These are phyloP conservation scores for Cryptomyrus ogoouensis DNA, from an alignment of 2,113 vertebrate genomes.

Conservation along the genomic window DNA sequence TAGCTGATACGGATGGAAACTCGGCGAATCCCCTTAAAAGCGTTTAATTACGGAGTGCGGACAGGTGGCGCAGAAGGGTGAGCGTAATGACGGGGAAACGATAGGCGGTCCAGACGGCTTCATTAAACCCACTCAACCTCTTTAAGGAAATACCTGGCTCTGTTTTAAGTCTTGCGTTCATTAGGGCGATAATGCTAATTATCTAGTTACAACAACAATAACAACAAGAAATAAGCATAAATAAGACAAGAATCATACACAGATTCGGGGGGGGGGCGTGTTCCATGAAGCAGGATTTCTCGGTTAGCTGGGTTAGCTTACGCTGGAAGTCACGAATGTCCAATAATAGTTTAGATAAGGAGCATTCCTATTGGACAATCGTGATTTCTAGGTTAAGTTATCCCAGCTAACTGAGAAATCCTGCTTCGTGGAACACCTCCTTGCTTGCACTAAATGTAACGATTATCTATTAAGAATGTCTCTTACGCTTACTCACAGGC, in stretches of 20 bases:
- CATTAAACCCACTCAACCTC: slow-evolving; percentile 11
- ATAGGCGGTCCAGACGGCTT: background rate
- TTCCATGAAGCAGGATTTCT: background rate
- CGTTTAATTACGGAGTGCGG: slow-evolving; percentile 8
- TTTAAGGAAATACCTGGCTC: background rate
- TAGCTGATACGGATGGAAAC: background rate
- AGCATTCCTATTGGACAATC: background rate
- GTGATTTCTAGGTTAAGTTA: background rate
- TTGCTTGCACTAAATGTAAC: background rate
- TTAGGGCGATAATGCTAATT: background rate
- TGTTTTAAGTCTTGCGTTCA: background rate
- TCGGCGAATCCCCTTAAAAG: background rate
- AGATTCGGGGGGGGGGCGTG: background rate
- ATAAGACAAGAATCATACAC: background rate
- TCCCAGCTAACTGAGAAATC: background rate
- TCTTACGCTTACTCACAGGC: background rate
- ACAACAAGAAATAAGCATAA: background rate
- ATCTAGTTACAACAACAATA: background rate
- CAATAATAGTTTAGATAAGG: background rate
- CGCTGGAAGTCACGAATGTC: background rate
- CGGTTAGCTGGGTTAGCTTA: background rate
- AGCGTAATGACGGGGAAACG: background rate
- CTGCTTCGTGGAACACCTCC: background rate
- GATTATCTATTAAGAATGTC: background rate
- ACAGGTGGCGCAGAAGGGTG: background rate